Base-by-base conservation (phyloP, 1,140 invertebrate species). In the Telenomus remus region DNA sequence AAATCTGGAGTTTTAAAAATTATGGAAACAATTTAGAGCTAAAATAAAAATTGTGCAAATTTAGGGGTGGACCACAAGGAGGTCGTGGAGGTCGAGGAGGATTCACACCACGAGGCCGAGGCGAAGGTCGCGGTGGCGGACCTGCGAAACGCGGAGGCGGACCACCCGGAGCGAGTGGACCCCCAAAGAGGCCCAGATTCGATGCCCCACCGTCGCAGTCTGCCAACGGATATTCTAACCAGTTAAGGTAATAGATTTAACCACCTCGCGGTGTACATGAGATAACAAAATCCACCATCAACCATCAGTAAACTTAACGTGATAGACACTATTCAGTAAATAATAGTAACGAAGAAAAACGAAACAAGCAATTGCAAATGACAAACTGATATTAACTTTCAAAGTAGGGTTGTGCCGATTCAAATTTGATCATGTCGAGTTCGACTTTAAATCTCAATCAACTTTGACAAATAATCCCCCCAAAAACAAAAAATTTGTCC, bases 111-210 rank as follows among this genome's bases (percentile, higher is more conserved):
- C 80, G 83, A 14, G 83, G 82, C 10, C 83, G 85, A 15, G 79
- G 79, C 16, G 69, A 60, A 5, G 73, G 82, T 15, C 81, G 83
- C 39, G 73, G 85, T 44, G 84, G 84, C 16, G 86, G 83, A 7
- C 84, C 86, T 5, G 80, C 85, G 0, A 88, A 88, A 69, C 83
- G 86, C n/a, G 86, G 85, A 9, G 85, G 85, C n/a, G 85, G 85
- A 5, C 86, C 86, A 55, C 85, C 83, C 0, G 85, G 85, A 9
- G 81, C 85, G 0, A 83, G 82, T 42, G 87, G 87, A 44, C 87
- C 87, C 11, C 85, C 85, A 0, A 88, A 88, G 27, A 83, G 87
- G 59, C 86, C 86, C 0, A 81, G 87, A 74, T 88, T 87, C 33
- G 87, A 88, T 63, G 82, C 84, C 12, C 80, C 85, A 1, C 78